A percentile compares a stretch with the other conserved stretches of the same genome.
Conservation (phyloP, 2,113 vertebrate genomes). For the Zootoca vivipara region DNA sequence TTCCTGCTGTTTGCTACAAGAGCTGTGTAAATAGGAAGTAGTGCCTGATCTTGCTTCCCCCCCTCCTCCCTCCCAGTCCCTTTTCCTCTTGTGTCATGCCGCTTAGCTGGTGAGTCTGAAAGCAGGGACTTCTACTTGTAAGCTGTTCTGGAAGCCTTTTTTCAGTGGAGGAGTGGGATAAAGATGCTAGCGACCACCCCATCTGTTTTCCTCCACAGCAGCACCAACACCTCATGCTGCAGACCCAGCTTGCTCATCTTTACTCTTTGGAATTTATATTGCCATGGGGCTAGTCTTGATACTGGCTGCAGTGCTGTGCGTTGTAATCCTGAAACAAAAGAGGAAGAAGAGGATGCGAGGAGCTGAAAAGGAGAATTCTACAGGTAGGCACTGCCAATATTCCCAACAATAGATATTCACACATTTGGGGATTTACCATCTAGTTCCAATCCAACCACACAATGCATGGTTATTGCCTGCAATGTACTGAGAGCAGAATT, state of each 20-base stretch:
- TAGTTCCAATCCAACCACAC: not conserved
- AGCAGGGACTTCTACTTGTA: too few species aligned
- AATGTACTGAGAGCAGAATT: not conserved
- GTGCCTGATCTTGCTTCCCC: too few species aligned
- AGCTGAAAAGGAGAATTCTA: not conserved
- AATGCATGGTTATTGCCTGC: not conserved
- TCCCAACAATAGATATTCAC: not conserved
- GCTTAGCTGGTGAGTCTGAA: too few species aligned
- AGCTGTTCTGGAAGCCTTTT: too few species aligned
- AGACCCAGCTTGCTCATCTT: slow-evolving; percentile 14
- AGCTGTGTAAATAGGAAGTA: too few species aligned
- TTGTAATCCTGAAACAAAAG: slow-evolving; percentile 45
- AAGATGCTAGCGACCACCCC: too few species aligned
- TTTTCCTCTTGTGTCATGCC: too few species aligned
- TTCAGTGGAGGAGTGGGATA: too few species aligned
- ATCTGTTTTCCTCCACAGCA: slow-evolving; percentile 35
- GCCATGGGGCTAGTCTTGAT: slow-evolving; percentile 27
- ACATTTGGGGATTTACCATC: not conserved
- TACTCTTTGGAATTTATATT: not conserved
- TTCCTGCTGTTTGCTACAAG: too few species aligned
- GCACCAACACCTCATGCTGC: not conserved
- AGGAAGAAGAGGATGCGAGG: slow-evolving; percentile 45
- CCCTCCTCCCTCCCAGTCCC: too few species aligned
- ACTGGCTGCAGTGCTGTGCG: slow-evolving; percentile 35
- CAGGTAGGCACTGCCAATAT: not conserved